phyloP scores from a whole-genome alignment of 2,113 vertebrate genomes.

The Gallinago paraguaiae region DNA sequence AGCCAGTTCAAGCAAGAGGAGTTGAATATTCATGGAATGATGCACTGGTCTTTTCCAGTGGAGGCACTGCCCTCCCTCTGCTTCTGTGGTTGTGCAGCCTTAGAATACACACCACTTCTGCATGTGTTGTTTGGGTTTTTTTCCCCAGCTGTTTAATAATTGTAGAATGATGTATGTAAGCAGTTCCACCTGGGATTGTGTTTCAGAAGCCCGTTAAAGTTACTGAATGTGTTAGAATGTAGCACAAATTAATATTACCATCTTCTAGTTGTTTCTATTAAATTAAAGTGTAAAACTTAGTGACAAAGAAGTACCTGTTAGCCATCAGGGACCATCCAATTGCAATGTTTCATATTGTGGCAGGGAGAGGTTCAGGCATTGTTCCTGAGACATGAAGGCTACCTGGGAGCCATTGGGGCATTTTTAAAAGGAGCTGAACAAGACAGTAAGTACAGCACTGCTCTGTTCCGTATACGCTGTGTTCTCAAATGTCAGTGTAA shows the following conservation, averaged over 20 bases:
- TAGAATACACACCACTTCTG: neutral
- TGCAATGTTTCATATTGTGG: constrained; percentile 61
- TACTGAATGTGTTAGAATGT: constrained; percentile 52
- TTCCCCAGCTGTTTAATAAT: neutral
- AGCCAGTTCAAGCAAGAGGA: constrained; percentile 55
- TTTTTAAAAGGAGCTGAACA: constrained; percentile 98
- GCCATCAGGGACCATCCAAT: constrained; percentile 60
- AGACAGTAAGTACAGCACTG: constrained; percentile 88
- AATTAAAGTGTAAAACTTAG: constrained; percentile 55
- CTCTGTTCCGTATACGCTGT: constrained; percentile 48
- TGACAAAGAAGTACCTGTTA: constrained; percentile 50
- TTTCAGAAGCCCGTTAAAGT: neutral
- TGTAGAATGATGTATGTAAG: constrained; percentile 21
- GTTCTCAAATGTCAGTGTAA: constrained; percentile 62
- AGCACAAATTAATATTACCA: constrained; percentile 31
- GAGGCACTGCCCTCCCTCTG: neutral
- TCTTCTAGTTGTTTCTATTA: constrained; percentile 46
- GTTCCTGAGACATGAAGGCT: constrained; percentile 97
- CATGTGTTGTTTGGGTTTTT: neutral
- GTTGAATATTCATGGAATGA: constrained; percentile 34
- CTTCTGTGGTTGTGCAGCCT: neutral
- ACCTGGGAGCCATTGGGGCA: constrained; percentile 95
- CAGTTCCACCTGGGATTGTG: neutral
- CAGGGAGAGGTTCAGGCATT: constrained; percentile 98
- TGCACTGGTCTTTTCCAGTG: neutral